Percentiles rank a stretch among this genome's conserved stretches.
phyloP scores from a whole-genome alignment of 1,140 invertebrate species.

The Hesperophylax magnus region DNA sequence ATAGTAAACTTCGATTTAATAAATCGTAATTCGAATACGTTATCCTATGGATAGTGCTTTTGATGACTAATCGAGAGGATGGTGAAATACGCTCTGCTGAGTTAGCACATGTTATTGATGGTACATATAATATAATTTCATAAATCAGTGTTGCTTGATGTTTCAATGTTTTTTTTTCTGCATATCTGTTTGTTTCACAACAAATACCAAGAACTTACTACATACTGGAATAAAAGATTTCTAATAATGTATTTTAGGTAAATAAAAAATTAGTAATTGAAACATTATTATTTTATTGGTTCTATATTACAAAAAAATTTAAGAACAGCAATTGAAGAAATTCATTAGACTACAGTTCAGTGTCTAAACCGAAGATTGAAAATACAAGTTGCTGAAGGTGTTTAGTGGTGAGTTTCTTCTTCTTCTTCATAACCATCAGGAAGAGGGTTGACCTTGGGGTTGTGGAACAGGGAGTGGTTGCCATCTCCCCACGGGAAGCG shows the following conservation, averaged over 20 bases:
- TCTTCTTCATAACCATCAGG: constrained; percentile 85
- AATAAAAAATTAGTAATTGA: constrained; percentile 17
- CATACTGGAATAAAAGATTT: constrained; percentile 24
- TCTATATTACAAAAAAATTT: constrained; percentile 31
- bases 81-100: too few species aligned
- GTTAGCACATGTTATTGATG: too few species aligned
- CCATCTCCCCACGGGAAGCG: constrained; percentile 94
- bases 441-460: constrained; percentile 84
- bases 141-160: too few species aligned
- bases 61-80: too few species aligned
- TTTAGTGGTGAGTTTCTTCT: constrained; percentile 51
- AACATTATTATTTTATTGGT: constrained; percentile 2
- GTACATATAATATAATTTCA: too few species aligned
- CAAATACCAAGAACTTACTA: too few species aligned
- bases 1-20: too few species aligned
- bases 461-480: constrained; percentile 87
- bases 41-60: too few species aligned
- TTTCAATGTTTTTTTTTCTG: too few species aligned
- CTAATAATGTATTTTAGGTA: constrained; percentile 24
- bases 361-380: not conserved
- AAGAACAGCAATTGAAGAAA: constrained; percentile 14
- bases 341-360: constrained; percentile 6
- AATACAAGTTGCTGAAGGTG: not conserved
- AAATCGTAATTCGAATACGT: too few species aligned
- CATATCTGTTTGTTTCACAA: too few species aligned